phyloP scores from a whole-genome alignment of 2,888 invertebrate genomes.

The Netelia inedita region DNA sequence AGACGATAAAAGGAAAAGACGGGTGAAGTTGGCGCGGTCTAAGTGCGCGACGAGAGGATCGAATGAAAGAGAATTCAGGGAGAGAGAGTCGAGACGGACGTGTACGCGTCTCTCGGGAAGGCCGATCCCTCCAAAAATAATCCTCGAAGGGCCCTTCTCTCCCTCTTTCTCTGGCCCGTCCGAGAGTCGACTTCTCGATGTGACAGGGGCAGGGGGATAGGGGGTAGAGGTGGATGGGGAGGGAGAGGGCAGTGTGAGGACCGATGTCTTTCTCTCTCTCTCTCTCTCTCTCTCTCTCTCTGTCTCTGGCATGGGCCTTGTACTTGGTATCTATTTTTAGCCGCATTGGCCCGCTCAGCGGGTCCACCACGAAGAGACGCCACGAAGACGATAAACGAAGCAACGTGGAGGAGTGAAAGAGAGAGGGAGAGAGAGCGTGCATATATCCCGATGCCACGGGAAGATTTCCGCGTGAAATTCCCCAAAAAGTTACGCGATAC shows the following conservation, averaged over 20 bases:
- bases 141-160: constrained; percentile 63
- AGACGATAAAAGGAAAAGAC: not conserved
- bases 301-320: constrained; percentile 63
- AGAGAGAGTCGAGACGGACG: constrained; percentile 30
- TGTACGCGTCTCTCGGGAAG: constrained; percentile 49
- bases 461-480: not conserved
- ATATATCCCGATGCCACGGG: constrained; percentile 60
- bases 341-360: constrained; percentile 21
- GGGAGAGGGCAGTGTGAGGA: constrained; percentile 26
- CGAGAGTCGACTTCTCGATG: constrained; percentile 36
- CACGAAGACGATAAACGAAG: constrained; percentile 38
- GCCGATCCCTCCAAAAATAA: constrained; percentile 67
- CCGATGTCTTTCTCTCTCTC: constrained; percentile 51
- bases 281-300: constrained; percentile 59
- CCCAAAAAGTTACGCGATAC: constrained; percentile 2
- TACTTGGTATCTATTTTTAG: constrained; percentile 67
- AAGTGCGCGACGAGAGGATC: not conserved
- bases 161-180: constrained; percentile 57
- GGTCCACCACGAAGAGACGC: constrained; percentile 46
- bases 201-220: not conserved
- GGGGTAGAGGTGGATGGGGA: not conserved
- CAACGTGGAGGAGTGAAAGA: not conserved
- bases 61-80: constrained; percentile 39
- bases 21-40: not conserved
- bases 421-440: not conserved